A percentile compares a stretch with the other conserved stretches of the same genome.
Evolutionary conservation across 2,888 invertebrate species (phyloP).

Genomic region (Folsomia manolachei): DNA sequence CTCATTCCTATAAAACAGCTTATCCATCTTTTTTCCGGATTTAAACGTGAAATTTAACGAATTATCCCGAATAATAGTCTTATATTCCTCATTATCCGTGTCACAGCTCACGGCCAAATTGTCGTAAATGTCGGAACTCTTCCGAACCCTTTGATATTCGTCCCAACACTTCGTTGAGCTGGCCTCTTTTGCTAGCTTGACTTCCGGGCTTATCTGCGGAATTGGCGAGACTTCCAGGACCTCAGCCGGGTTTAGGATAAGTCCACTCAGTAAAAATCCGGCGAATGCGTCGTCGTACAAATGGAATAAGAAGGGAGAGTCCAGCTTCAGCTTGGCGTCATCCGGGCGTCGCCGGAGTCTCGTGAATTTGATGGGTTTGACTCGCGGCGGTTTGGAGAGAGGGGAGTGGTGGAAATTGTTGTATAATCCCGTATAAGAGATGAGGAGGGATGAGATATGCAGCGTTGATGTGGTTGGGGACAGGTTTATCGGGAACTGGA

Average conservation of each 20-base stretch:
- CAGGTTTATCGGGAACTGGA: conserved; percentile 41
- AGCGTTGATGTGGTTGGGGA: conserved; percentile 33
- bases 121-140: neutral
- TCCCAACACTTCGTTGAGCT: neutral
- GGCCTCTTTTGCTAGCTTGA: neutral
- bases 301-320: conserved; percentile 45
- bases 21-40: conserved; percentile 23
- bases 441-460: conserved; percentile 41
- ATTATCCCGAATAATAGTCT: neutral
- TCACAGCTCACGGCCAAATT: neutral
- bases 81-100: neutral
- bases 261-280: conserved; percentile 44
- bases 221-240: neutral
- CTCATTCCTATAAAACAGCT: conserved; percentile 45
- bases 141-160: neutral
- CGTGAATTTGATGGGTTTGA: conserved; percentile 29
- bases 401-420: conserved; percentile 20
- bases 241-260: conserved; percentile 32
- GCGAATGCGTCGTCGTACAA: conserved; percentile 41
- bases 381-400: neutral
- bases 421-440: conserved; percentile 43
- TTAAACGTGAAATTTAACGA: conserved; percentile 12
- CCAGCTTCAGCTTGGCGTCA: conserved; percentile 35
- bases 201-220: neutral
- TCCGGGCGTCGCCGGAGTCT: conserved; percentile 38